Evolutionary conservation across 1,140 invertebrate species (phyloP).

Genomic region (Drosophila simulans): DNA sequence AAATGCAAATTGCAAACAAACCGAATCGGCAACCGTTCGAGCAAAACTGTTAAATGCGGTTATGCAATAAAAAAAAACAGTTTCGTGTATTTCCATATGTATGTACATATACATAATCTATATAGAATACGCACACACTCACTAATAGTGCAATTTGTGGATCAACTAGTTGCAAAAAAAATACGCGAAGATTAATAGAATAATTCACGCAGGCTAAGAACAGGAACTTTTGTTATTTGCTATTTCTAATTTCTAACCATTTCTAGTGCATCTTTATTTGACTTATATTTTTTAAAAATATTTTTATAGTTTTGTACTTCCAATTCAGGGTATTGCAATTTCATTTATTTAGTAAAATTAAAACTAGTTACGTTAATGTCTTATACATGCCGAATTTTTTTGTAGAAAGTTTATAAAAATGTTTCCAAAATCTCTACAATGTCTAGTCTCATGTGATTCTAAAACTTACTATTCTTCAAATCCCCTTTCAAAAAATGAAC

Average conservation of each 20-base stretch:
- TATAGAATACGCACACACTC: not conserved
- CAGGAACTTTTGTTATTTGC: no score
- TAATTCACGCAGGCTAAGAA: no score
- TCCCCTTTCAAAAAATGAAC: slow-evolving; percentile 7
- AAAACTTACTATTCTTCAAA: not conserved
- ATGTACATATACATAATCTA: not conserved
- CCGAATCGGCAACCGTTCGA: slow-evolving; percentile 50
- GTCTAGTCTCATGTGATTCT: not conserved
- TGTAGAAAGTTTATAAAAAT: not conserved
- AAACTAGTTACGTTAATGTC: not conserved
- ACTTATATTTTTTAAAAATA: no score
- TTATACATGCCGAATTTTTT: not conserved
- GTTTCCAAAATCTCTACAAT: no score
- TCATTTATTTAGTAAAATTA: not conserved
- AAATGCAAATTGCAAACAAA: slow-evolving; percentile 81
- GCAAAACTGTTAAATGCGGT: slow-evolving; percentile 72
- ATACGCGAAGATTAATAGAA: not conserved
- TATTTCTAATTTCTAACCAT: no score
- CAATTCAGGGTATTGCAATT: no score
- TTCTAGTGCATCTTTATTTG: no score
- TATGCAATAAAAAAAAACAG: slow-evolving; percentile 61
- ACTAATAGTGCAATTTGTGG: slow-evolving; percentile 5
- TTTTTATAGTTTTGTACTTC: no score
- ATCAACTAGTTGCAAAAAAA: slow-evolving; percentile 26
- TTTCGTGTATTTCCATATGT: not conserved